phyloP scores from a whole-genome alignment of 2,888 invertebrate species.

The Sepiola atlantica region DNA sequence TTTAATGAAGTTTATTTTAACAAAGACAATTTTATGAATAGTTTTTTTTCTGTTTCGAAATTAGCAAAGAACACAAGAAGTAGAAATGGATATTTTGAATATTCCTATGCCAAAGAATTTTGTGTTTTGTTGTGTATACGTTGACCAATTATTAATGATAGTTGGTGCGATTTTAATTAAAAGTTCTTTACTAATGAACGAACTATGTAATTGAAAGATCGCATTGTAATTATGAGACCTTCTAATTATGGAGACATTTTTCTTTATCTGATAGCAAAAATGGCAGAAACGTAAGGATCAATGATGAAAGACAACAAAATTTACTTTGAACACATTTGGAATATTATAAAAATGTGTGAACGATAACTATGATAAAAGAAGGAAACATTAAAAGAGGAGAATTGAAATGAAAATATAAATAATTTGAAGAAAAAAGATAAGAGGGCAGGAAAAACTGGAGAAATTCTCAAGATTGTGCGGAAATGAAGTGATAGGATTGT shows the following conservation, averaged over 20 bases:
- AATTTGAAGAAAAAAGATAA: neutral
- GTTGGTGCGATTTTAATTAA: neutral
- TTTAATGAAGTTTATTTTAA: neutral
- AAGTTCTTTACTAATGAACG: neutral
- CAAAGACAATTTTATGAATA: neutral
- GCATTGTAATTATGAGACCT: neutral
- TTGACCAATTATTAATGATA: neutral
- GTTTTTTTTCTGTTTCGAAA: neutral
- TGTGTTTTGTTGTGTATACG: neutral
- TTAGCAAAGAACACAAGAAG: neutral
- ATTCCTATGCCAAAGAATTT: neutral
- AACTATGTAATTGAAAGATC: neutral
- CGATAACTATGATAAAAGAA: neutral
- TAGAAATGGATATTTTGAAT: neutral
- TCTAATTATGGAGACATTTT: neutral
- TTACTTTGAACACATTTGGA: neutral
- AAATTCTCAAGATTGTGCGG: neutral
- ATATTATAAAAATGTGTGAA: neutral
- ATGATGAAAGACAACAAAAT: neutral
- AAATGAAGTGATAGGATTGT: neutral
- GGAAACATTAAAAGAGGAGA: neutral
- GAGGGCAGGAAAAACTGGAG: neutral
- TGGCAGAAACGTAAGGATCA: neutral
- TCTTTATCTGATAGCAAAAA: neutral
- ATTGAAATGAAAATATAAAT: neutral